phyloP scores from a whole-genome alignment of 2,888 invertebrate species.

The Lasioglossum oenotherae region DNA sequence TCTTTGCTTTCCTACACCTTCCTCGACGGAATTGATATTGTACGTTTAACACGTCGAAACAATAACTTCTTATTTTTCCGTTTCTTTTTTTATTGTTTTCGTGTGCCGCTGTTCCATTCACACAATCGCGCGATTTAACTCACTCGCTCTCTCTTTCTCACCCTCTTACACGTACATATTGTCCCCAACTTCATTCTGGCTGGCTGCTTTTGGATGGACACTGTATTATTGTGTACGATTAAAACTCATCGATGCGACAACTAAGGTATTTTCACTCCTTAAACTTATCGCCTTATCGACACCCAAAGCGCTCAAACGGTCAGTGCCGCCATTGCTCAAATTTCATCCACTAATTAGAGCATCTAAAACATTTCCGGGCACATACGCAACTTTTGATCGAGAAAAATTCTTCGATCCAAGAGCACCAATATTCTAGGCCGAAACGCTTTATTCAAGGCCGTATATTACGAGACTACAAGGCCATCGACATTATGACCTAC shows the following conservation, averaged over 20 bases:
- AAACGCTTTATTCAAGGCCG: neutral
- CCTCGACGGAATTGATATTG: slow-evolving; percentile 71
- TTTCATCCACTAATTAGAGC: neutral
- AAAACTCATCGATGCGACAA: slow-evolving; percentile 50
- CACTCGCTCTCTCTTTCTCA: slow-evolving; percentile 9
- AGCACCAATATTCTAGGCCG: neutral
- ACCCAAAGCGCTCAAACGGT: neutral
- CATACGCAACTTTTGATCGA: neutral
- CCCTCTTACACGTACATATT: slow-evolving; percentile 44
- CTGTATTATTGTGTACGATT: slow-evolving; percentile 64
- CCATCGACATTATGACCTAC: neutral
- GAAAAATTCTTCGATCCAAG: neutral
- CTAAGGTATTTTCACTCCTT: slow-evolving; percentile 48
- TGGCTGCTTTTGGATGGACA: slow-evolving; percentile 76
- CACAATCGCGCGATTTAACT: neutral
- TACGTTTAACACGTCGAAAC: slow-evolving; percentile 60
- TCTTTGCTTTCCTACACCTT: slow-evolving; percentile 42
- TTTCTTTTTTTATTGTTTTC: slow-evolving; percentile 9
- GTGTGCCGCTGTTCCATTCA: slow-evolving; percentile 37
- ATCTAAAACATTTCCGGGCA: neutral
- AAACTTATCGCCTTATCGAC: slow-evolving; percentile 30
- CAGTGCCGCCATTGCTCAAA: neutral
- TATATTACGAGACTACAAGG: no score
- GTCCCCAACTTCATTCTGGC: slow-evolving; percentile 65
- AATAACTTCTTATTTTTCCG: neutral